These are phyloP conservation scores for Misgurnus mizolepis DNA, from an alignment of 2,113 vertebrate genomes.

Conservation along the genomic window DNA sequence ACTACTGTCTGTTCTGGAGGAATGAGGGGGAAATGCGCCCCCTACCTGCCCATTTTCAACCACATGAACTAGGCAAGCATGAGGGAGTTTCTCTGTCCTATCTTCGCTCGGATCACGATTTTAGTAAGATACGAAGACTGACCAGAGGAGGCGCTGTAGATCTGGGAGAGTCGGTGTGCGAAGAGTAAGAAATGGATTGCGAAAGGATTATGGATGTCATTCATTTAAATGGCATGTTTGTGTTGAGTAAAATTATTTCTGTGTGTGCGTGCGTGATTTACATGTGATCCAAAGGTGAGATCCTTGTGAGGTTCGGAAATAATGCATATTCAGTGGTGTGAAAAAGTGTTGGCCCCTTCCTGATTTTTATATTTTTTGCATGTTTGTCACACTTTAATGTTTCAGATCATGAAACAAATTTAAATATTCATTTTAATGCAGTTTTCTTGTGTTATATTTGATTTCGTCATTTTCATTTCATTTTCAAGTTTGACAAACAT, in stretches of 20 bases:
- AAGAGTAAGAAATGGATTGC: constrained; percentile 67
- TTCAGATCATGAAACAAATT: too few species aligned
- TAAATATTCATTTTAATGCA: too few species aligned
- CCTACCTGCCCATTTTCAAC: constrained; percentile 72
- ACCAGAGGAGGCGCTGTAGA: constrained; percentile 80
- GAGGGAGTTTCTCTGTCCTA: constrained; percentile 76
- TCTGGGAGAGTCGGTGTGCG: constrained; percentile 80
- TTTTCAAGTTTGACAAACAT: too few species aligned
- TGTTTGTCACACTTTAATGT: too few species aligned
- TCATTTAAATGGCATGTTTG: neutral
- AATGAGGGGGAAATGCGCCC: constrained; percentile 74
- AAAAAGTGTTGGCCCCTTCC: too few species aligned
- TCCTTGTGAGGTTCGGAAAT: constrained; percentile 29
- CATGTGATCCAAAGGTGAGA: neutral
- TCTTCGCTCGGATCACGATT: constrained; percentile 79
- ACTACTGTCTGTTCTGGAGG: constrained; percentile 78
- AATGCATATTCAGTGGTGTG: constrained; percentile 27
- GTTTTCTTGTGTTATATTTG: too few species aligned
- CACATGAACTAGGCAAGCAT: constrained; percentile 72
- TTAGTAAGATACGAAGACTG: constrained; percentile 79
- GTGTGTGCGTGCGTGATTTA: constrained; percentile 9
- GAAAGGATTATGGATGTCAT: neutral
- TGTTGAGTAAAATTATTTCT: neutral
- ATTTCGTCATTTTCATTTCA: too few species aligned
- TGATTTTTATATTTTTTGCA: too few species aligned